A percentile compares a stretch with the other conserved stretches of the same genome.
These are phyloP conservation scores for Dromococcyx pavoninus DNA, from an alignment of 2,797 vertebrate species.

Conservation along the genomic window DNA sequence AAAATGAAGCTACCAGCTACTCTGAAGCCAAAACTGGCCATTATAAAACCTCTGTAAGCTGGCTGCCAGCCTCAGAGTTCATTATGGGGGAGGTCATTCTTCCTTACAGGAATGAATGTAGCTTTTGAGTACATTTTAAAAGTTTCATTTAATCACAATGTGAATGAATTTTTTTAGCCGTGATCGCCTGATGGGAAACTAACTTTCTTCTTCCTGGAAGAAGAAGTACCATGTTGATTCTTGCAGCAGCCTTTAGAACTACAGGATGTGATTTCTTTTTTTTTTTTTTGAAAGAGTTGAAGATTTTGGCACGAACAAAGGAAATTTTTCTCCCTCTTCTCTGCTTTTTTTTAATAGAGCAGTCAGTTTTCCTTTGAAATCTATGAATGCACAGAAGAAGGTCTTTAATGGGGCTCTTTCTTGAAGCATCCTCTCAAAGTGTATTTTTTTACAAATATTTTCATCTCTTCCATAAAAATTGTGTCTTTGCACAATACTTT, in stretches of 20 bases:
- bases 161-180: slow-evolving; percentile 59
- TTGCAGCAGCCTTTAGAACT: slow-evolving; percentile 39
- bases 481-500: not conserved
- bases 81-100: slow-evolving; percentile 69
- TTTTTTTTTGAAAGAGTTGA: not conserved
- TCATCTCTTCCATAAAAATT: not conserved
- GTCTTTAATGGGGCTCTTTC: not conserved
- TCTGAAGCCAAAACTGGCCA: slow-evolving; percentile 61
- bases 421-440: not conserved
- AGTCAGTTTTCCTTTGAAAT: slow-evolving; percentile 27
- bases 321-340: slow-evolving; percentile 30
- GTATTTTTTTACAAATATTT: not conserved
- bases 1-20: slow-evolving; percentile 60
- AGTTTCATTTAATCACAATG: slow-evolving; percentile 69
- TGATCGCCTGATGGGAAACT: slow-evolving; percentile 74
- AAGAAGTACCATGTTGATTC: slow-evolving; percentile 48
- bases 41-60: slow-evolving; percentile 64
- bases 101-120: slow-evolving; percentile 71
- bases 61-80: slow-evolving; percentile 59
- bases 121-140: slow-evolving; percentile 72
- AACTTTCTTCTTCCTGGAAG: slow-evolving; percentile 72
- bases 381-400: not conserved
- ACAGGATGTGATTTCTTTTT: slow-evolving; percentile 45
- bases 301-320: slow-evolving; percentile 68
- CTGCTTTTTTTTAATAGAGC: not conserved